Evolutionary conservation across 2,797 vertebrate species (phyloP).

Genomic region (Enteromius radiatus): DNA sequence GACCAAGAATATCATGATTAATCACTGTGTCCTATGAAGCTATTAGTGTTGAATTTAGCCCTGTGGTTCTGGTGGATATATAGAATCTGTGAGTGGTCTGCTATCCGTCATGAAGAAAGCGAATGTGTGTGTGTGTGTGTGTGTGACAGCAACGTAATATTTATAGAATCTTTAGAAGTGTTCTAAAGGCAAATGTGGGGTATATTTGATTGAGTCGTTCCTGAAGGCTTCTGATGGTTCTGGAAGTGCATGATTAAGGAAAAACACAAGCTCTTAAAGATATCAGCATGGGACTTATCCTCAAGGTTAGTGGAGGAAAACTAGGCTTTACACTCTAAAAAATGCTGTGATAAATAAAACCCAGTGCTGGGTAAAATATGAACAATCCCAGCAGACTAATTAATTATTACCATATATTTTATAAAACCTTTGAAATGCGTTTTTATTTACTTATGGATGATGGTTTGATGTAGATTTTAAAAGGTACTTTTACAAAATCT

Average conservation of each 20-base stretch:
- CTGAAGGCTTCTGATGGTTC: too few relatives aligned
- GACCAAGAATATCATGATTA: conserved; percentile 63
- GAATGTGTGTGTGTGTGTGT: not conserved
- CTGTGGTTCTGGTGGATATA: conserved; percentile 35
- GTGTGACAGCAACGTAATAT: conserved; percentile 46
- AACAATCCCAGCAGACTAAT: not conserved
- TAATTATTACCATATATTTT: not conserved
- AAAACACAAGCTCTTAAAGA: not conserved
- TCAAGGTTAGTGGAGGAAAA: conserved; percentile 7
- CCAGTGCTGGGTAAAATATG: too few relatives aligned
- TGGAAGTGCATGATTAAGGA: conserved; percentile 40
- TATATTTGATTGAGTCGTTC: conserved; percentile 56
- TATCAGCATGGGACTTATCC: not conserved
- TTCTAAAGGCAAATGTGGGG: conserved; percentile 55
- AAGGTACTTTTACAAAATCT: not conserved
- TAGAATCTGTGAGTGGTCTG: conserved; percentile 46
- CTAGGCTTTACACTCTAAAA: not conserved
- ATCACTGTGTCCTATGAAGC: conserved; percentile 62
- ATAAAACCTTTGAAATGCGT: not conserved
- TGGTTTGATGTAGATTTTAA: not conserved
- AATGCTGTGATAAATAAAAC: too few relatives aligned
- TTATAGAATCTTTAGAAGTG: conserved; percentile 40
- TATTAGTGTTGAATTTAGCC: conserved; percentile 68
- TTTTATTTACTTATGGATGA: not conserved
- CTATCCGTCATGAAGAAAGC: conserved; percentile 57